A percentile compares a stretch with the other conserved stretches of the same genome.
Conservation (phyloP, 2,797 vertebrate genomes). For the Avahi laniger region DNA sequence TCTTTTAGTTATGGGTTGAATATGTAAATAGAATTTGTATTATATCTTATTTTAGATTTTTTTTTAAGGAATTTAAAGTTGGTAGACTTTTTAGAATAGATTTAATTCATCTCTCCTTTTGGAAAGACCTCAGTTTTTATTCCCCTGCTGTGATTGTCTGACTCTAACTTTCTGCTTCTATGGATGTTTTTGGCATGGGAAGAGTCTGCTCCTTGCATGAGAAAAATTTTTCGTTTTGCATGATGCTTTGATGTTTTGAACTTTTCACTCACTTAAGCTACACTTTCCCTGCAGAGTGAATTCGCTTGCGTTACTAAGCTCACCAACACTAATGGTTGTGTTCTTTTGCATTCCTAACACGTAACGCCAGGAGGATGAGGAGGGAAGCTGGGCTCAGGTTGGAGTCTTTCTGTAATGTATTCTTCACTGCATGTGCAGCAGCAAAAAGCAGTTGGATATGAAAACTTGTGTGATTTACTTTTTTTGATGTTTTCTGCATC, state of each 20-base stretch:
- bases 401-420: slow-evolving; percentile 86
- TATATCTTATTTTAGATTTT: not conserved
- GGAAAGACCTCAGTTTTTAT: not conserved
- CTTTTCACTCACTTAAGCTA: not conserved
- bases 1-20: slow-evolving; percentile 56
- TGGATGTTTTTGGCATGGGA: slow-evolving; percentile 50
- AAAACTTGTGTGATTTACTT: slow-evolving; percentile 7
- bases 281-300: slow-evolving; percentile 44
- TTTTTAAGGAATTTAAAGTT: not conserved
- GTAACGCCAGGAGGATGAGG: slow-evolving; percentile 98
- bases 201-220: slow-evolving; percentile 39
- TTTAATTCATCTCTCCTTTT: not conserved
- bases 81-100: not conserved
- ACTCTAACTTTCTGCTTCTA: not conserved
- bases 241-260: slow-evolving; percentile 66
- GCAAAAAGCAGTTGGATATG: slow-evolving; percentile 59
- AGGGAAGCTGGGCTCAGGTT: slow-evolving; percentile 99
- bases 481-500: not conserved
- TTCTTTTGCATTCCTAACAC: slow-evolving; percentile 94
- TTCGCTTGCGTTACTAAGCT: slow-evolving; percentile 63
- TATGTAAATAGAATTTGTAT: not conserved
- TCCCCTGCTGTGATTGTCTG: not conserved
- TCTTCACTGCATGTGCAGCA: slow-evolving; percentile 71
- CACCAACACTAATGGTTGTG: slow-evolving; percentile 86
- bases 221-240: slow-evolving; percentile 48